phyloP scores from a whole-genome alignment of 2,797 vertebrate species.

The Austrolebias charrua region DNA sequence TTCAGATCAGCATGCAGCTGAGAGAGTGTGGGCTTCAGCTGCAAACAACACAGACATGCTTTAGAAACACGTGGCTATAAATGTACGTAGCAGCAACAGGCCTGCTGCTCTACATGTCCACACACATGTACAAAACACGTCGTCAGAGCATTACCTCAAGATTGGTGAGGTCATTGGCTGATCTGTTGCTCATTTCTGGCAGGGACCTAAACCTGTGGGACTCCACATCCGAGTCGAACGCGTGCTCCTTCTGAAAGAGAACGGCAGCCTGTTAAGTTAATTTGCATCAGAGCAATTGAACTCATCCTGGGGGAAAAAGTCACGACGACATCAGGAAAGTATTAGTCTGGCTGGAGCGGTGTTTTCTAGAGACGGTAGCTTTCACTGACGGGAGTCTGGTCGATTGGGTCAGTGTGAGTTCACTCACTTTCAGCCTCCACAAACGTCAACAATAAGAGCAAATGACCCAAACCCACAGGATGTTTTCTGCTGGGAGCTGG shows the following conservation, averaged over 20 bases:
- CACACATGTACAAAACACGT: conserved; percentile 20
- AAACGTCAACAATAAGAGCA: conserved; percentile 81
- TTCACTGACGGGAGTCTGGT: conserved; percentile 59
- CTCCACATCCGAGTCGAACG: conserved; percentile 77
- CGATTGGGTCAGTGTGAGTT: conserved; percentile 74
- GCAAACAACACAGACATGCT: conserved; percentile 51
- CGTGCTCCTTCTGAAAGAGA: conserved; percentile 80
- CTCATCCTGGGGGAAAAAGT: conserved; percentile 59
- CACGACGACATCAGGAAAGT: conserved; percentile 70
- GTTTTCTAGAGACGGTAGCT: conserved; percentile 67
- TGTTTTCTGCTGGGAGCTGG: conserved; percentile 80
- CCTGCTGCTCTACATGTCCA: conserved; percentile 7
- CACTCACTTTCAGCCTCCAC: conserved; percentile 74
- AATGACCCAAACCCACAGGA: conserved; percentile 84
- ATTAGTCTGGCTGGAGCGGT: conserved; percentile 55
- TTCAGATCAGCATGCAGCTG: conserved; percentile 81
- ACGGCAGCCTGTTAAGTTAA: conserved; percentile 58
- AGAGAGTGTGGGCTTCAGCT: conserved; percentile 82
- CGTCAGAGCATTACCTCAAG: conserved; percentile 79
- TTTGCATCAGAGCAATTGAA: conserved; percentile 55
- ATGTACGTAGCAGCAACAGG: conserved; percentile 31
- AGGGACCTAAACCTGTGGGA: conserved; percentile 82
- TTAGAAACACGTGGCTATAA: conserved; percentile 59
- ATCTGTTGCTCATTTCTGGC: conserved; percentile 82
- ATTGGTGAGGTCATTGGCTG: conserved; percentile 79